Evolutionary conservation across 2,113 vertebrate genomes (phyloP), one percentile per base, ranked within the genome.

Genomic region (Girardinichthys multiradiatus): DNA sequence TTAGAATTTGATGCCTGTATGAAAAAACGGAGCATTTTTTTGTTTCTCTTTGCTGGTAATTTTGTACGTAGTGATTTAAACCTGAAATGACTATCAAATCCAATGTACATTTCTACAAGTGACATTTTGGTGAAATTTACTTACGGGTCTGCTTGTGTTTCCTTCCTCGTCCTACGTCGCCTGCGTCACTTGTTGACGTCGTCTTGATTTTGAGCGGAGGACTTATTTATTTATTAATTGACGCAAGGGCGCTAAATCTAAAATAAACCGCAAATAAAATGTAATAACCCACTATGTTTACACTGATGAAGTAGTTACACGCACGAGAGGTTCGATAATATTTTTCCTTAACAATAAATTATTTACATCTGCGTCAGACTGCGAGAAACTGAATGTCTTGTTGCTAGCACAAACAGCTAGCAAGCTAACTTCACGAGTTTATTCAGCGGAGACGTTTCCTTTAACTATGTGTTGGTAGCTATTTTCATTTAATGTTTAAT

Each of bases 241-340:
- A 91, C 90, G 90, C 80, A 92, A 91, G 84, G 89, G 88, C 93
- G 93, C 91, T 93, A 93, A 94, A 94, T 94, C 91, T 92, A 92
- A 90, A 94, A 94, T 81, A 91, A 91, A 81, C 61, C 73, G 77
- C 84, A 75, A 91, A 92, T 92, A 93, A 93, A 92, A 93, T 94
- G 90, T 91, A 63, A 90, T 92, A 86, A 90, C 77, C 89, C 67
- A 80, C 61, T 57, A 81, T 24, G 48, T 24, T 74, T 79, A 70
- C 72, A 82, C 78, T 84, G 70, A 64, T 82, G 76, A 91, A 84
- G 74, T 77, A 80, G 85, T 82, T 87, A 69, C 83, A 87, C 84
- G 83, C 60, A 89, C 86, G 84, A 87, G 72, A 93, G 90, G 88
- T 90, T 92, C 64, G 91, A 84, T 57, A 26, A 69, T 64, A 81